Base-by-base conservation (phyloP, 2,888 invertebrate genomes). In the Ypsolopha sequella region DNA sequence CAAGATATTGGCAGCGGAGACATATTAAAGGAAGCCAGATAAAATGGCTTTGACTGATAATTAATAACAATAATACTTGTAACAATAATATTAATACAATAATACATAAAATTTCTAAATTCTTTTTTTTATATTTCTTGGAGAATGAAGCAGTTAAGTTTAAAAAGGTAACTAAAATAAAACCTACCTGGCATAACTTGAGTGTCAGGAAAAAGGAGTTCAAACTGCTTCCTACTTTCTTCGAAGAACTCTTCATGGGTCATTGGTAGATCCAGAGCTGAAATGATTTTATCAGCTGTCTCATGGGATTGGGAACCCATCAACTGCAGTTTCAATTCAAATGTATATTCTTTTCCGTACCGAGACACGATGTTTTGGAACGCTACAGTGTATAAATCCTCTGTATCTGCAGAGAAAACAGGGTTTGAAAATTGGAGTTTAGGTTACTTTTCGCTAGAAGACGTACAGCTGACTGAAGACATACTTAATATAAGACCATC, bases 341-440 rank as follows among this genome's bases (percentile, higher is more conserved):
- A 94, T 0, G 93, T 93, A 68, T 92, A 96, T 6, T 85, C 88
- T 73, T 93, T 93, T 8, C 91, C 93, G 74, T 89, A 95, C 13
- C 87, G 84, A 50, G 88, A 87, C 10, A 91, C 87, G 24, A 94
- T 82, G 67, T 88, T 86, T 79, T 93, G 91, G 61, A 91, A 91
- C 6, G 92, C 93, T 63, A 89, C 76, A 14, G 93, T 91, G 70
- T 96, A 96, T 33, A 95, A 79, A 13, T 80, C 84, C 79, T 96
- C 96, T 24, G 95, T 94, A 86, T 96, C 95, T 95, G 82, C n/a
- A 48, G 47, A 9, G 13, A 36, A 36, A 43, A 9, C 14, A 10
- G 43, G 24, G 43, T 6, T 43, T 11, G 11, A 7, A 24, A 24
- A 24, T 2, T 24, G 24, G 24, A 7, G 43, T n/a, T 43, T 11